Base-by-base conservation (phyloP, 2,888 invertebrate species). In the Leistus spinibarbis region DNA sequence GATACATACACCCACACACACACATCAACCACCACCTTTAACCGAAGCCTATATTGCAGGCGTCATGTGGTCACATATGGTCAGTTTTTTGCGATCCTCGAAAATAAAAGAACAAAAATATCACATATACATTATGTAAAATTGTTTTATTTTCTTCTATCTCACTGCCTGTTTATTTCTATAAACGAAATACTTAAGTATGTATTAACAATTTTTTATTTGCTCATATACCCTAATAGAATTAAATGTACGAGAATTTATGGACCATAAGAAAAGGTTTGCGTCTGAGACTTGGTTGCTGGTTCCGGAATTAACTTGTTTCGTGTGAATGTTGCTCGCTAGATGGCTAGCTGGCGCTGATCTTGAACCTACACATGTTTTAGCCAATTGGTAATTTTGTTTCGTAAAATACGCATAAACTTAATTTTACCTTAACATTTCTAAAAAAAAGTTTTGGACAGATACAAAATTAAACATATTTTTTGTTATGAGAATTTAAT, bases 21-120 rank as follows among this genome's bases (percentile, higher is more conserved):
- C 53, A 20, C 19, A 53, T 40, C 40, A 40, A 40, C 69, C 60
- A 54, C 69, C 60, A 19, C 24, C 63, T 16, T 16, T 22, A 22
- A 24, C 69, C 22, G 16, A 54, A 13, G 16, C n/a, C 53, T 62
- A 20, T n/a, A 54, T 19, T 3, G 53, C 68, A 74, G 24, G 23
- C 74, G 67, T 74, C 67, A 67, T 74, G 74, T 68, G 74, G 74
- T 74, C 74, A 74, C 74, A 74, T 74, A 74, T 74, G 74, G 74
- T 74, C 74, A 74, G 65, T 67, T 74, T 74, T 74, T 74, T 74
- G 68, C 74, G 20, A 40, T 20, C 19, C 10, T 10, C 16, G 22
- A 64, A 71, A 71, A 71, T 64, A 64, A 66, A 66, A 40, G 22
- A 20, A 63, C 63, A 71, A 71, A 71, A 64, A 66, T 53, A 40